A percentile compares a stretch with the other conserved stretches of the same genome.
Evolutionary conservation across 1,140 invertebrate species (phyloP).

Genomic region (Apis laboriosa): DNA sequence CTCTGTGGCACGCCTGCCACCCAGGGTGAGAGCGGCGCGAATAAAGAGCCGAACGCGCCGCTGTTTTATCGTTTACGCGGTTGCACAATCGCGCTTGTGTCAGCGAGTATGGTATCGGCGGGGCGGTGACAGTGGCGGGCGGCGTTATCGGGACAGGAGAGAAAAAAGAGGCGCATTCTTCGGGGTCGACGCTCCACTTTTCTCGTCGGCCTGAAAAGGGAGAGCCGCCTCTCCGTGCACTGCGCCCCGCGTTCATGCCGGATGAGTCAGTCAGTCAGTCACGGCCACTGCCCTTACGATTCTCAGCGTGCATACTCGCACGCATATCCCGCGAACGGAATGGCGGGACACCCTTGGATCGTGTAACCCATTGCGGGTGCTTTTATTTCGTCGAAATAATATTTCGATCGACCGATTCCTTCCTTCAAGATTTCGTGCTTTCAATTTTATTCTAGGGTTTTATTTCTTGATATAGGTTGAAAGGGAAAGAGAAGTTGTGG

Average conservation of each 20-base stretch:
- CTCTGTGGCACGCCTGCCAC: background rate
- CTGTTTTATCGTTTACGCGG: slow-evolving; percentile 47
- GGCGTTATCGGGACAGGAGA: background rate
- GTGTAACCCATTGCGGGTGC: background rate
- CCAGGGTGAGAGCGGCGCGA: slow-evolving; percentile 21
- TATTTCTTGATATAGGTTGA: too few species aligned
- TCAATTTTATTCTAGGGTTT: too few species aligned
- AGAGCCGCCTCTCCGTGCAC: slow-evolving; percentile 29
- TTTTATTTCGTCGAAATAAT: background rate
- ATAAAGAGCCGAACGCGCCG: slow-evolving; percentile 1
- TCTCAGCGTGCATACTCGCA: slow-evolving; percentile 26
- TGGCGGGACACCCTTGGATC: background rate
- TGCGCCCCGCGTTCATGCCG: slow-evolving; percentile 59
- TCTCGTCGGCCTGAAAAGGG: slow-evolving; percentile 55
- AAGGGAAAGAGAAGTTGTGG: too few species aligned
- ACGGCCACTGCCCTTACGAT: slow-evolving; percentile 65
- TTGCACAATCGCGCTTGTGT: slow-evolving; percentile 46
- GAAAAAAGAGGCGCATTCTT: slow-evolving; percentile 42
- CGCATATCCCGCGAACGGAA: background rate
- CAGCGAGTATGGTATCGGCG: background rate
- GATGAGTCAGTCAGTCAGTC: slow-evolving; percentile 71
- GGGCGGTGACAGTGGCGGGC: slow-evolving; percentile 48
- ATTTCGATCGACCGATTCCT: too few species aligned
- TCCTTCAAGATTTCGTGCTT: too few species aligned
- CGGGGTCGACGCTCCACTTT: slow-evolving; percentile 70